Percentiles rank a stretch among this genome's conserved stretches.
These are phyloP conservation scores for Austrolebias charrua DNA, from an alignment of 2,797 vertebrate species.

Conservation along the genomic window DNA sequence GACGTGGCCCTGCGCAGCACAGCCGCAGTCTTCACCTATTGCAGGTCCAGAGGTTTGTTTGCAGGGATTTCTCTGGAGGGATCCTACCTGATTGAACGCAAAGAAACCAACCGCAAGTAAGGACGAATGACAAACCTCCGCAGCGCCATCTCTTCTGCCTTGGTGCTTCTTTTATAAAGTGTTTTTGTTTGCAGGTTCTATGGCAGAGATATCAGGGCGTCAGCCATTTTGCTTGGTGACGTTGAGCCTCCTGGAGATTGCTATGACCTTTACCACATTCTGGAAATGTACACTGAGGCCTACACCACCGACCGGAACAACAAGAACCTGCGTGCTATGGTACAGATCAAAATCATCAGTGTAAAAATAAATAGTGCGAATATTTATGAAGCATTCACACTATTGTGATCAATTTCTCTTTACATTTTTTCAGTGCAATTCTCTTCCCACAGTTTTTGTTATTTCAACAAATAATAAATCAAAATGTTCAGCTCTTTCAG, in stretches of 20 bases:
- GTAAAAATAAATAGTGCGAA: background rate
- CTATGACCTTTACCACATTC: conserved; percentile 85
- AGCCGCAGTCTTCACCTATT: conserved; percentile 93
- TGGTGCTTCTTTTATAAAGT: background rate
- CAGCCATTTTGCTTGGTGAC: conserved; percentile 89
- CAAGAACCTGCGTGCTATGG: conserved; percentile 70
- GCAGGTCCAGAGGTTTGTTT: conserved; percentile 91
- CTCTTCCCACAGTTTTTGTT: too few species aligned
- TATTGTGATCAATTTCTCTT: too few species aligned
- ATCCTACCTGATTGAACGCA: conserved; percentile 92
- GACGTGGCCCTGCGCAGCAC: conserved; percentile 90
- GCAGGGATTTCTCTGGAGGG: conserved; percentile 94
- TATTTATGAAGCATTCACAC: too few species aligned
- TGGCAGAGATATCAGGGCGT: conserved; percentile 87
- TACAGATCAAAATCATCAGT: conserved; percentile 11
- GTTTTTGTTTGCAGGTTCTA: conserved; percentile 84
- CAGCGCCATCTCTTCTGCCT: background rate
- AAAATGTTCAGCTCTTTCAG: too few species aligned
- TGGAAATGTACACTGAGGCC: conserved; percentile 85
- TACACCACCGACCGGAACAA: conserved; percentile 82
- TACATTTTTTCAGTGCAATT: too few species aligned
- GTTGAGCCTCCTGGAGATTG: conserved; percentile 85
- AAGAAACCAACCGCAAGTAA: conserved; percentile 96
- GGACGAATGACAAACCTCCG: background rate
- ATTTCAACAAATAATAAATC: too few species aligned